Evolutionary conservation across 2,888 invertebrate species (phyloP).

Genomic region (Drosophila buzzatii): DNA sequence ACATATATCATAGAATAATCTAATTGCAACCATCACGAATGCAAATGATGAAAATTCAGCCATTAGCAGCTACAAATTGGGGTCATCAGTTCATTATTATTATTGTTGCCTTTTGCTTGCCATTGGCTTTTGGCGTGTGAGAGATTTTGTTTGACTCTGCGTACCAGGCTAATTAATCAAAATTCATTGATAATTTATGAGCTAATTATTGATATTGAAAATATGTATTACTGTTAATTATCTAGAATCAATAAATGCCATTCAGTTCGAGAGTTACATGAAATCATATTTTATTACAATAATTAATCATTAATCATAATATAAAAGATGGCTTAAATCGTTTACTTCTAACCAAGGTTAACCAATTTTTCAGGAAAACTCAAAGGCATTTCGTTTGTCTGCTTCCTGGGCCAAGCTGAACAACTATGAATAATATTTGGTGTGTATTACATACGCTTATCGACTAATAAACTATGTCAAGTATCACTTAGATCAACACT

Average conservation of each 20-base stretch:
- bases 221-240: neutral
- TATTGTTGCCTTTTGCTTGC: neutral
- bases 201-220: neutral
- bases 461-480: constrained; percentile 65
- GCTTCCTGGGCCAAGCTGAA: constrained; percentile 12
- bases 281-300: constrained; percentile 51
- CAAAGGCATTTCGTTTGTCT: constrained; percentile 22
- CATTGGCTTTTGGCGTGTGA: neutral
- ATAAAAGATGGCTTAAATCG: constrained; percentile 32
- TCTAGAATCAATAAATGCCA: neutral
- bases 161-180: constrained; percentile 72
- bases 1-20: constrained; percentile 70
- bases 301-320: constrained; percentile 24
- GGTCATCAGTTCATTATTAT: constrained; percentile 38
- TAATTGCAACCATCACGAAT: constrained; percentile 43
- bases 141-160: constrained; percentile 33
- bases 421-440: constrained; percentile 16
- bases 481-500: constrained; percentile 70
- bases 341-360: constrained; percentile 25
- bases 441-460: constrained; percentile 63
- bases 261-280: constrained; percentile 18
- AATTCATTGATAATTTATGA: neutral
- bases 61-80: constrained; percentile 61
- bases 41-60: constrained; percentile 44
- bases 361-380: constrained; percentile 12